phyloP scores from a whole-genome alignment of 2,113 vertebrate species.

The Neolamprologus ventralis region DNA sequence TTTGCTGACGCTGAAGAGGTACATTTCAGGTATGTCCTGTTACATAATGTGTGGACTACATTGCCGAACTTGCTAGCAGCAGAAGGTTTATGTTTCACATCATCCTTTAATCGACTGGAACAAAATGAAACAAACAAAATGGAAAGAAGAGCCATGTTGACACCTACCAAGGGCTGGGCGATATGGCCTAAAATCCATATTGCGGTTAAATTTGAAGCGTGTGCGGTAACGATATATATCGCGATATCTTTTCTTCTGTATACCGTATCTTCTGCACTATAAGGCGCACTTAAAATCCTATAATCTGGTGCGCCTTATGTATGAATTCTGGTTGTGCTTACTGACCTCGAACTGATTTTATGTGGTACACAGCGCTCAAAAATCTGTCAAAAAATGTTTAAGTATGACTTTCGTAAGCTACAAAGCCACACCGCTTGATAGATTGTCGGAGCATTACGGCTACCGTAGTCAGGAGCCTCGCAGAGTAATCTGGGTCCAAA shows the following conservation, averaged over 20 bases:
- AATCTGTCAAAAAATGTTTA: background rate
- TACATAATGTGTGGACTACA: background rate
- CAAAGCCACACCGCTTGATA: background rate
- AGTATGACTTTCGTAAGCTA: background rate
- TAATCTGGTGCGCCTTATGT: background rate
- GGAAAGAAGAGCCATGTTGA: background rate
- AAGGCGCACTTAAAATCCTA: background rate
- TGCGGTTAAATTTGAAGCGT: background rate
- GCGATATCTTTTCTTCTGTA: background rate
- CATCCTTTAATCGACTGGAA: background rate
- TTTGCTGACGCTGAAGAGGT: background rate
- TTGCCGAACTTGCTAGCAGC: background rate
- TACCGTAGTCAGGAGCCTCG: background rate
- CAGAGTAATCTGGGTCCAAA: background rate
- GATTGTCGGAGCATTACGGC: background rate
- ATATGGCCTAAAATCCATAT: background rate
- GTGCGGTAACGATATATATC: background rate
- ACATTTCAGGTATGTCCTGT: background rate
- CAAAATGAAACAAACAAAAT: background rate
- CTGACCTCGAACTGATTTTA: background rate
- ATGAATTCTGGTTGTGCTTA: background rate
- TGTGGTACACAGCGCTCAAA: background rate
- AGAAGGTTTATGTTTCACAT: background rate
- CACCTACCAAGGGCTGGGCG: background rate
- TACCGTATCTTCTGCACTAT: background rate